phyloP scores from a whole-genome alignment of 2,113 vertebrate genomes.

The Indicator indicator region DNA sequence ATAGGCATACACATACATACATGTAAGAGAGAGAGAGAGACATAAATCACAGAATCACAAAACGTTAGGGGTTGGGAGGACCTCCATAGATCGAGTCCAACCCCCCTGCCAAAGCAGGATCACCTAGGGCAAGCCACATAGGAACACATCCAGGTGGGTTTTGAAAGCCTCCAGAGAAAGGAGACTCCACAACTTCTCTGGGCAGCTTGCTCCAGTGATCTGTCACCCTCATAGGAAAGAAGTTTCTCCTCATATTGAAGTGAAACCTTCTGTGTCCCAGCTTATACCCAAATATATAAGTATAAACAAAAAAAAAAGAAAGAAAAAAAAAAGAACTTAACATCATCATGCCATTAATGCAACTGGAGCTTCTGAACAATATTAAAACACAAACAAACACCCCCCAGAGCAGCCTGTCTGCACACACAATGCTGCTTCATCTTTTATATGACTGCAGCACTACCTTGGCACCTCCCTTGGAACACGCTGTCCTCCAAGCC shows the following conservation, averaged over 20 bases:
- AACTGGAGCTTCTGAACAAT: neutral
- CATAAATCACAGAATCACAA: too few species aligned
- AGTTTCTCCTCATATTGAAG: too few species aligned
- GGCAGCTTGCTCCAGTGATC: too few species aligned
- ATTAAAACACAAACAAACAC: neutral
- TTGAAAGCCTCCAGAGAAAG: too few species aligned
- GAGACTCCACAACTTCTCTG: too few species aligned
- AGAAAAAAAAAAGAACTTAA: neutral
- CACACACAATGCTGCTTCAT: neutral
- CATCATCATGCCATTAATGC: neutral
- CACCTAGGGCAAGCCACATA: too few species aligned
- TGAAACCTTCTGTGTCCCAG: too few species aligned
- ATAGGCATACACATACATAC: neutral
- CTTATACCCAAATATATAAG: neutral
- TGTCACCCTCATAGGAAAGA: too few species aligned
- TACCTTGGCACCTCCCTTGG: neutral
- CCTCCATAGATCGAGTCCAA: too few species aligned
- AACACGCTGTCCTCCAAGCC: slow-evolving; percentile 5
- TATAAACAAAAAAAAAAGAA: neutral
- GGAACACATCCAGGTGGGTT: too few species aligned
- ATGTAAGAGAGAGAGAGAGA: neutral
- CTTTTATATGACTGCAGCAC: neutral
- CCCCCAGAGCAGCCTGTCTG: neutral
- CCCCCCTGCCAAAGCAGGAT: too few species aligned
- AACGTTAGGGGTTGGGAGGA: too few species aligned